Conservation (phyloP, 2,888 invertebrate species). For the Aromia moschata region DNA sequence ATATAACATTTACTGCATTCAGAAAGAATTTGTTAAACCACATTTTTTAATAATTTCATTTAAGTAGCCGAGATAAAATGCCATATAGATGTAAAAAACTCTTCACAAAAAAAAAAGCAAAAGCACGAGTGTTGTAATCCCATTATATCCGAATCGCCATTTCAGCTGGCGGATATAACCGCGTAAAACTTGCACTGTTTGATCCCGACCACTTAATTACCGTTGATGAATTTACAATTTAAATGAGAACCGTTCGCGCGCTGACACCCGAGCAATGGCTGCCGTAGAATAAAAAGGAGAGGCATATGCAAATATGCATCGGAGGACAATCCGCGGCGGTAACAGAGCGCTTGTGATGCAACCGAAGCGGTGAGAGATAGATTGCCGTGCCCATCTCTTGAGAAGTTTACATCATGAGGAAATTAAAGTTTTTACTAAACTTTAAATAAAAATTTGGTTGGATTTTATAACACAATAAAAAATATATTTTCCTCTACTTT, state of each 20-base stretch:
- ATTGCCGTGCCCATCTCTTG: conserved; percentile 11
- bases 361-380: conserved; percentile 7
- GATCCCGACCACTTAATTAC: conserved; percentile 24
- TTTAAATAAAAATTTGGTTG: too few species aligned
- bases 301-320: conserved; percentile 27
- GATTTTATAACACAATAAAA: too few species aligned
- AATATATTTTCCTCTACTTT: too few species aligned
- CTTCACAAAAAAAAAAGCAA: too few species aligned
- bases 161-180: conserved; percentile 15
- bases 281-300: conserved; percentile 18
- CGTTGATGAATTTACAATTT: conserved; percentile 23
- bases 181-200: conserved; percentile 15
- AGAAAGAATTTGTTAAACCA: too few species aligned
- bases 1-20: too few species aligned
- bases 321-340: conserved; percentile 16
- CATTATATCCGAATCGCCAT: conserved; percentile 13
- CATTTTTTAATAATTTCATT: too few species aligned
- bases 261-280: conserved; percentile 16
- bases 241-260: conserved; percentile 11
- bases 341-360: conserved; percentile 12
- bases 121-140: background rate
- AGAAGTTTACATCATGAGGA: too few species aligned
- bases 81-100: too few species aligned
- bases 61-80: too few species aligned
- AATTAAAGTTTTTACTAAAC: too few species aligned